phyloP scores from a whole-genome alignment of 2,888 invertebrate species.

The Cordylochernes scorpioides region DNA sequence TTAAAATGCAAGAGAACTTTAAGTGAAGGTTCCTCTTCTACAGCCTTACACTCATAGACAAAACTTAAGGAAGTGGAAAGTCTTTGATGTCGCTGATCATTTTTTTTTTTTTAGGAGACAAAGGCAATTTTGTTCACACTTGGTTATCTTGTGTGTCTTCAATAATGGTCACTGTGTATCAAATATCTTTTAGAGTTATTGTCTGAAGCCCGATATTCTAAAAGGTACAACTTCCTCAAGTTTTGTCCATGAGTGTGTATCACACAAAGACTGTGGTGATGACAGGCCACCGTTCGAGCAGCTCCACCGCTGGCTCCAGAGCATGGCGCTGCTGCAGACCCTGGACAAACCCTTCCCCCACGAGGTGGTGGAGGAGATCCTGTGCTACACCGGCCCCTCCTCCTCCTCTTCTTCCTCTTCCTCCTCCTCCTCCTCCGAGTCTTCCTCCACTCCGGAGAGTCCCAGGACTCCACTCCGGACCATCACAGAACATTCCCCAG shows the following conservation, averaged over 20 bases:
- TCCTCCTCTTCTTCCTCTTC: constrained; percentile 31
- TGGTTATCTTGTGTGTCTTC: too few relatives aligned
- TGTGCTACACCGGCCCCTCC: constrained; percentile 33
- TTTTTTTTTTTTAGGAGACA: too few relatives aligned
- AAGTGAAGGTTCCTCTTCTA: too few relatives aligned
- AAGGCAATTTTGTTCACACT: too few relatives aligned
- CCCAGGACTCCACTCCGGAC: constrained; percentile 16
- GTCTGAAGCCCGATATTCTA: too few relatives aligned
- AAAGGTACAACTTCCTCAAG: too few relatives aligned
- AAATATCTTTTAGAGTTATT: too few relatives aligned
- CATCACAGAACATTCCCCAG: constrained; percentile 17
- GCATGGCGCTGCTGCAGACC: constrained; percentile 41
- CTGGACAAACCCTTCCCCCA: constrained; percentile 33
- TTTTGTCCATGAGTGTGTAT: constrained; percentile 2
- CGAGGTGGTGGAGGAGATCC: constrained; percentile 43
- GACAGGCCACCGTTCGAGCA: constrained; percentile 74
- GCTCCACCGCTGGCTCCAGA: constrained; percentile 62
- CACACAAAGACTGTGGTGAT: too few relatives aligned
- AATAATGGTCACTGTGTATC: too few relatives aligned
- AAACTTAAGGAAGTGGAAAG: too few relatives aligned
- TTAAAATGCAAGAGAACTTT: too few relatives aligned
- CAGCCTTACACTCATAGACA: constrained; percentile 14
- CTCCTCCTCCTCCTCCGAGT: constrained; percentile 19
- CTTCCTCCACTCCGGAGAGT: constrained; percentile 16
- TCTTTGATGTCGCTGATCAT: too few relatives aligned